Evolutionary conservation across 2,888 invertebrate species (phyloP), one percentile per base, ranked within the genome.

Genomic region (Sisyra nigra): DNA sequence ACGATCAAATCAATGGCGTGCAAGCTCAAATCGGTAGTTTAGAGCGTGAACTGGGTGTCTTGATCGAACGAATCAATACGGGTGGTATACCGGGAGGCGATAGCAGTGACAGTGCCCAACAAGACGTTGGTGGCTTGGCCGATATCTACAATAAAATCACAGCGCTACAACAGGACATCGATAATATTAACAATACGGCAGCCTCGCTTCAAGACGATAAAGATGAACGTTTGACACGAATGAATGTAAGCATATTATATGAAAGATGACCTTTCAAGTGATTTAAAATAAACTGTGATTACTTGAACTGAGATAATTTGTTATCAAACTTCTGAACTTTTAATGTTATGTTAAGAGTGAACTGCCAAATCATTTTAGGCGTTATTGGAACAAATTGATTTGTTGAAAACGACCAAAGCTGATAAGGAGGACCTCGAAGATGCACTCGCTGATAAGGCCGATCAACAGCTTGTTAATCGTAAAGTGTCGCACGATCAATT

Each of bases 401-500:
- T 76, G 10, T 54, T 83, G 47, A 76, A 76, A 53, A 68, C 67
- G 0, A 65, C 74, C 1, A 84, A 83, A 58, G 70, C 81, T 3
- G 79, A 82, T 50, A 74, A 75, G 47, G 76, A 75, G 50, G 80
- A 80, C 50, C 67, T 83, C 50, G 74, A 76, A 45, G 78, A 80
- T 46, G 73, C 80, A 2, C 63, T 84, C 50, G 79, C 81, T 1
- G 78, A 80, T 44, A 84, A 84, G 58, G 83, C 81, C 1, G 82
- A 84, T 55, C 65, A 75, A 40, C 70, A 72, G 2, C 66, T 72
- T 55, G 61, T 84, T 45, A 75, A 80, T 43, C 67, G 75, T 33
- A 84, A 84, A 55, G 82, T 83, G 6, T 82, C 82, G 0, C 69
- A 75, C 47, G 79, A 80, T 46, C 74, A 78, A 54, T 76, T 84